Conservation (phyloP, 2,113 vertebrate genomes). For the Daubentonia madagascariensis region DNA sequence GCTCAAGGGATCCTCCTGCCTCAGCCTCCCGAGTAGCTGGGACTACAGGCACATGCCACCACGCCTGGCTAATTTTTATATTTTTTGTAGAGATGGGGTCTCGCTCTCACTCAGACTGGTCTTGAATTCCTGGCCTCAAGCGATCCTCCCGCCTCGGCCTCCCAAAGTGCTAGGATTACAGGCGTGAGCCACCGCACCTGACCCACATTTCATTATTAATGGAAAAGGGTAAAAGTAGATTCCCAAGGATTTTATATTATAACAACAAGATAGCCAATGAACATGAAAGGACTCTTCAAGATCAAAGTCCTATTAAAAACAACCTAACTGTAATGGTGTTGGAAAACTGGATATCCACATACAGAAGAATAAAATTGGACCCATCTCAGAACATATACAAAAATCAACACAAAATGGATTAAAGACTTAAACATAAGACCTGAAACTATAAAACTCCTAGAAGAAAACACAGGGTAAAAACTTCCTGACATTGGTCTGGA, state of each 20-base stretch:
- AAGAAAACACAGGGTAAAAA: background rate
- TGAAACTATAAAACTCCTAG: background rate
- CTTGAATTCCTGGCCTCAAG: no score
- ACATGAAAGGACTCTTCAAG: background rate
- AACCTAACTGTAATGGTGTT: background rate
- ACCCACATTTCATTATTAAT: background rate
- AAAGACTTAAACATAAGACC: background rate
- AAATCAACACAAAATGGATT: background rate
- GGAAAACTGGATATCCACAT: background rate
- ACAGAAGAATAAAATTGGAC: background rate
- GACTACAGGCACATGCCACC: no score
- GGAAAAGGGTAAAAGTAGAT: background rate
- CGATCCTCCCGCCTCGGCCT: no score
- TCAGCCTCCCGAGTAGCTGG: no score
- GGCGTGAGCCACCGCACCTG: no score
- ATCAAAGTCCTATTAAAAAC: conserved; percentile 26
- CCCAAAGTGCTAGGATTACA: no score
- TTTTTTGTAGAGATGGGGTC: no score
- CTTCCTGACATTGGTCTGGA: background rate
- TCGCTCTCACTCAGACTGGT: no score
- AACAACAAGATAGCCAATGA: background rate
- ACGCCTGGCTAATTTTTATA: no score
- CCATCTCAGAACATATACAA: background rate
- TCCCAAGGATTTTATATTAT: background rate
- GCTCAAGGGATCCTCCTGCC: no score